These are phyloP conservation scores for Athene cunicularia DNA, from an alignment of 2,113 vertebrate genomes.

Conservation along the genomic window DNA sequence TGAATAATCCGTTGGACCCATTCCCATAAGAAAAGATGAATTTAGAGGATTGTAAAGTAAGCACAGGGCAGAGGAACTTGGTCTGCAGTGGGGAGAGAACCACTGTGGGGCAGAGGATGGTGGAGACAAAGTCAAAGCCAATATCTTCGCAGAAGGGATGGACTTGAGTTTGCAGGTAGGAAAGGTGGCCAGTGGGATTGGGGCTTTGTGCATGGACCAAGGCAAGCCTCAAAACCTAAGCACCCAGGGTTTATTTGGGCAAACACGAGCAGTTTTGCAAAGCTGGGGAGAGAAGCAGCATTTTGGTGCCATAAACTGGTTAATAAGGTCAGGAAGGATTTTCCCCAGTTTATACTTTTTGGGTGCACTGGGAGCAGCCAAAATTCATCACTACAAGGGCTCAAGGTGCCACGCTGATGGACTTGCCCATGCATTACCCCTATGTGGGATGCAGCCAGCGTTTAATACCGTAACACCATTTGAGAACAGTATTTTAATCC, in stretches of 20 bases:
- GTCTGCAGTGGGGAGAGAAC: not conserved
- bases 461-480: not conserved
- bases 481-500: not conserved
- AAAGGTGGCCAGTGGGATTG: fast-evolving
- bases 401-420: not conserved
- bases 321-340: not conserved
- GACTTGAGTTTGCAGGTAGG: not conserved
- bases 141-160: fast-evolving
- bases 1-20: not conserved
- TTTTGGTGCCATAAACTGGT: not conserved
- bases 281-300: not conserved
- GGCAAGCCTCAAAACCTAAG: not conserved
- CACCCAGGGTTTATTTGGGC: not conserved
- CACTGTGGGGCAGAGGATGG: fast-evolving
- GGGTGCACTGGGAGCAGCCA: fast-evolving
- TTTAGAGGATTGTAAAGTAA: not conserved
- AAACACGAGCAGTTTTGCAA: not conserved
- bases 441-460: fast-evolving
- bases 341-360: not conserved
- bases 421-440: not conserved
- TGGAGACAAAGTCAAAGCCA: not conserved
- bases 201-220: not conserved
- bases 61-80: fast-evolving
- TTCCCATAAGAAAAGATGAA: not conserved
- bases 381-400: not conserved